These are phyloP conservation scores for Pseudoatta argentina DNA, from an alignment of 1,140 invertebrate species.

Conservation along the genomic window DNA sequence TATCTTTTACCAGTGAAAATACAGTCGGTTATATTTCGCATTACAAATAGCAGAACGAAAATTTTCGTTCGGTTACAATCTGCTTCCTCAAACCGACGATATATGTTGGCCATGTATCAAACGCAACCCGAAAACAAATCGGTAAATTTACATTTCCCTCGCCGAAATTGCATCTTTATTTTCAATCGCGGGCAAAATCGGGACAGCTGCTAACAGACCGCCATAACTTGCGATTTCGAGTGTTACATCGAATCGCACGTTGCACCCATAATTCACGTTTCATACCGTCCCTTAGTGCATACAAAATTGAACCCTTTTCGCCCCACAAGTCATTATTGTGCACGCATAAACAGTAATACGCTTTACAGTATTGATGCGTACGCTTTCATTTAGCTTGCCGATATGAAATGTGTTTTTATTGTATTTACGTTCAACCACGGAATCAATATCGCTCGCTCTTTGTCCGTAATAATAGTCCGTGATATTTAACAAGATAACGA, in stretches of 20 bases:
- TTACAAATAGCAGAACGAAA: background rate
- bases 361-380: background rate
- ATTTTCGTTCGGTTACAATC: conserved; percentile 2
- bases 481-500: conserved; percentile 9
- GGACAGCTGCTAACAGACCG: conserved; percentile 20
- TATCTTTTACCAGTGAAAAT: background rate
- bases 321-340: conserved; percentile 4
- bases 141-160: conserved; percentile 47
- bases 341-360: conserved; percentile 40
- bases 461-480: background rate
- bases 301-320: conserved; percentile 33
- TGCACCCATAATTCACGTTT: conserved; percentile 18
- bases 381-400: conserved; percentile 21
- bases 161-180: conserved; percentile 41
- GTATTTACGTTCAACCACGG: background rate
- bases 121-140: conserved; percentile 41
- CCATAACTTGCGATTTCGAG: conserved; percentile 30
- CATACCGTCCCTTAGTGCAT: background rate
- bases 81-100: background rate
- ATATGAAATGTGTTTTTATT: conserved; percentile 15
- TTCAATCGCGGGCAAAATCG: conserved; percentile 40
- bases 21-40: background rate
- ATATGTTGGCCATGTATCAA: conserved; percentile 4
- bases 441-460: background rate
- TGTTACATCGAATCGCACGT: conserved; percentile 11